phyloP scores from a whole-genome alignment of 2,888 invertebrate genomes.

The Napeogenes inachia region DNA sequence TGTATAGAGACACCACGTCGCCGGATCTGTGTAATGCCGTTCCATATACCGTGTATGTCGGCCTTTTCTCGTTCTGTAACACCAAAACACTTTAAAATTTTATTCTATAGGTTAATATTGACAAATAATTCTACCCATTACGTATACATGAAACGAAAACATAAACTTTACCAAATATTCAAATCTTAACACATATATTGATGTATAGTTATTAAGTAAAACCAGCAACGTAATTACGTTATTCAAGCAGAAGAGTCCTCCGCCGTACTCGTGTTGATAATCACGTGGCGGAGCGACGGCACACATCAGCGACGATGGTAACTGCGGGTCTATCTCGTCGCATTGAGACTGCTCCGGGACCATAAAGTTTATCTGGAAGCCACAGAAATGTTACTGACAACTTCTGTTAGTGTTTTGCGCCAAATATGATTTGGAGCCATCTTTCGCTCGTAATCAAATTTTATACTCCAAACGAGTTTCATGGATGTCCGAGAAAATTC shows the following conservation, averaged over 20 bases:
- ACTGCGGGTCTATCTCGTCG: neutral
- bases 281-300: slow-evolving; percentile 8
- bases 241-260: slow-evolving; percentile 22
- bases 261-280: slow-evolving; percentile 21
- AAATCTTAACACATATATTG: neutral
- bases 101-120: neutral
- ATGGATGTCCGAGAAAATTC: too few relatives aligned
- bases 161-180: neutral
- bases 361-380: slow-evolving; percentile 21
- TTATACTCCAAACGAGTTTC: too few relatives aligned
- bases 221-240: neutral
- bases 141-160: neutral
- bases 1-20: neutral
- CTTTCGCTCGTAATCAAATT: neutral
- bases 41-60: slow-evolving; percentile 3
- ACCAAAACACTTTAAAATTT: neutral
- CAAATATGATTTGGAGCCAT: slow-evolving; percentile 23
- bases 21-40: neutral
- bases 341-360: slow-evolving; percentile 15
- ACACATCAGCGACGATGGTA: slow-evolving; percentile 18
- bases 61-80: neutral
- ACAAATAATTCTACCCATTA: neutral
- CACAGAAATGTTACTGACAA: neutral
- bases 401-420: slow-evolving; percentile 2
- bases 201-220: neutral